A percentile compares a stretch with the other conserved stretches of the same genome.
Evolutionary conservation across 1,140 invertebrate species (phyloP).

Genomic region (Lanistes nyassanus): DNA sequence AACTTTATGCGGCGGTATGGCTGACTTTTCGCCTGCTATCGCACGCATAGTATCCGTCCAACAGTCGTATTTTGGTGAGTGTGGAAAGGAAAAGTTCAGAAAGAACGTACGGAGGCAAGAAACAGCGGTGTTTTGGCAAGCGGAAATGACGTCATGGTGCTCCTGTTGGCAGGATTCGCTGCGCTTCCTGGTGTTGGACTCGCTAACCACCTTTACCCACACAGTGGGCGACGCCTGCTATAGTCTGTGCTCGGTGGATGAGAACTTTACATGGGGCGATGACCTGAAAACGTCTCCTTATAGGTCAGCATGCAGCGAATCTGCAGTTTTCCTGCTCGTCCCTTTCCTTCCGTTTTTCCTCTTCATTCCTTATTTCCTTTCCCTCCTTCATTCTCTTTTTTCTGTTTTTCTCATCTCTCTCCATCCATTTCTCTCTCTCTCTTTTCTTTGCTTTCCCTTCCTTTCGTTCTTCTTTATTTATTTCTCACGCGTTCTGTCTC

Average conservation of each 20-base stretch:
- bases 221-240: constrained; percentile 75
- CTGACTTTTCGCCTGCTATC: too few species aligned
- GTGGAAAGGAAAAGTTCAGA: neutral
- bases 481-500: too few species aligned
- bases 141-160: neutral
- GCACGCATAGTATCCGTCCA: too few species aligned
- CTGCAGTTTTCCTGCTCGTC: neutral
- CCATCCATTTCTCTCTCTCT: too few species aligned
- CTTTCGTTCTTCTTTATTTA: too few species aligned
- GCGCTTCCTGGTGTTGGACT: constrained; percentile 75
- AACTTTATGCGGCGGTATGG: too few species aligned
- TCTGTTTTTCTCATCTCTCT: too few species aligned
- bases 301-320: constrained; percentile 44
- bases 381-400: neutral
- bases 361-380: neutral
- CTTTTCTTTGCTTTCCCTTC: too few species aligned
- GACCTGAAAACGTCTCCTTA: constrained; percentile 74
- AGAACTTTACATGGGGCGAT: constrained; percentile 73
- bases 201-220: constrained; percentile 72
- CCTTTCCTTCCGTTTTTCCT: neutral
- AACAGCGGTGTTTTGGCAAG: neutral
- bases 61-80: neutral
- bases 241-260: constrained; percentile 69
- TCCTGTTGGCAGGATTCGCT: constrained; percentile 72
- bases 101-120: neutral